Evolutionary conservation across 2,797 vertebrate genomes (phyloP).

Genomic region (Hafferia zeledoni): DNA sequence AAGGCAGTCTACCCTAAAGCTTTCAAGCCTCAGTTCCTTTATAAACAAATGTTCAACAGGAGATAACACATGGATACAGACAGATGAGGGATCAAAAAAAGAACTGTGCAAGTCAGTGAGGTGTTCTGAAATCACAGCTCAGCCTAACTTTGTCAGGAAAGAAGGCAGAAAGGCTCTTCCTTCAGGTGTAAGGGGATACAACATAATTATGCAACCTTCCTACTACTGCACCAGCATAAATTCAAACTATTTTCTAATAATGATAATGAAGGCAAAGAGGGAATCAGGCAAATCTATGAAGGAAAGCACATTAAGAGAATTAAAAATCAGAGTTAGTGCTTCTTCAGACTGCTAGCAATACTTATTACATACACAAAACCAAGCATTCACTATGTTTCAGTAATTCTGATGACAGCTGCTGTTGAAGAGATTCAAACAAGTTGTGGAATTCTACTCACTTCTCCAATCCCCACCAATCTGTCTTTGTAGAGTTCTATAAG

Average conservation of each 20-base stretch:
- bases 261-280: background rate
- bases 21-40: background rate
- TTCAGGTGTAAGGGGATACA: accelerated
- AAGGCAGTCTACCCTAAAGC: background rate
- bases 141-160: background rate
- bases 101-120: background rate
- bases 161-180: background rate
- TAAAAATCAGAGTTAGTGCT: background rate
- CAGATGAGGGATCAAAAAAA: background rate
- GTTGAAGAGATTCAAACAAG: background rate
- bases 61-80: background rate
- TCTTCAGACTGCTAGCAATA: background rate
- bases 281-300: background rate
- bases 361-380: background rate
- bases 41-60: background rate
- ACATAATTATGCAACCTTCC: background rate
- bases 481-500: slow-evolving; percentile 91
- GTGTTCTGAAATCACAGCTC: background rate
- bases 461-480: slow-evolving; percentile 89
- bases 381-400: background rate
- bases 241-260: background rate
- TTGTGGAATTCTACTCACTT: slow-evolving; percentile 76
- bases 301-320: background rate
- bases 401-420: background rate
- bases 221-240: background rate